These are phyloP conservation scores for Rhamnusium bicolor DNA, from an alignment of 2,888 invertebrate species.

Conservation along the genomic window DNA sequence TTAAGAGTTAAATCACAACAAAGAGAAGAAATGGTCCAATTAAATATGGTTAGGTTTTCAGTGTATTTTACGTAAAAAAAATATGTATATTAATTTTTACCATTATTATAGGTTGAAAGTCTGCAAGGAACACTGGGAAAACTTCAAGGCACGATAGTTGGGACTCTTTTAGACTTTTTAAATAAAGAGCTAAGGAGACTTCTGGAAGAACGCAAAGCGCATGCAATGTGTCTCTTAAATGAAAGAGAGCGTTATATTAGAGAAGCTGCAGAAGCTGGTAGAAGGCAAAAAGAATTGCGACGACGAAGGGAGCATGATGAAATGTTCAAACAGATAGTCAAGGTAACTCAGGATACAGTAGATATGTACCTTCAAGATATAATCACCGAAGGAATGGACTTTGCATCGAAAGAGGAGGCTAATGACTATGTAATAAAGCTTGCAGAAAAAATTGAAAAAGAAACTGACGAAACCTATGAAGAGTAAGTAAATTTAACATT, in stretches of 20 bases:
- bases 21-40: constrained; percentile 60
- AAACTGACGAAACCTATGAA: constrained; percentile 66
- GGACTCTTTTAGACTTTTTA: constrained; percentile 82
- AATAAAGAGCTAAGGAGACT: constrained; percentile 85
- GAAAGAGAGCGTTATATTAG: constrained; percentile 83
- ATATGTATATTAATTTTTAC: background rate
- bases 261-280: constrained; percentile 87
- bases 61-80: background rate
- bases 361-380: constrained; percentile 78
- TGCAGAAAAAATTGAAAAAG: constrained; percentile 75
- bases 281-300: constrained; percentile 83
- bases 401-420: constrained; percentile 74
- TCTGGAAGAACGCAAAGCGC: constrained; percentile 84
- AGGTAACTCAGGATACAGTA: constrained; percentile 76
- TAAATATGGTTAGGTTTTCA: constrained; percentile 53
- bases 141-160: constrained; percentile 82
- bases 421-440: constrained; percentile 72
- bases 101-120: constrained; percentile 71
- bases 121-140: constrained; percentile 78
- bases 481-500: constrained; percentile 30
- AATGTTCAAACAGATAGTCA: constrained; percentile 81
- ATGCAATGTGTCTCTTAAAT: constrained; percentile 84
- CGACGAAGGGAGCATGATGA: constrained; percentile 84
- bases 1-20: constrained; percentile 65
- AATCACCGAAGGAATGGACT: constrained; percentile 76